A percentile compares a stretch with the other conserved stretches of the same genome.
Conservation (phyloP, 2,888 invertebrate species). For the Rosalia funebris region DNA sequence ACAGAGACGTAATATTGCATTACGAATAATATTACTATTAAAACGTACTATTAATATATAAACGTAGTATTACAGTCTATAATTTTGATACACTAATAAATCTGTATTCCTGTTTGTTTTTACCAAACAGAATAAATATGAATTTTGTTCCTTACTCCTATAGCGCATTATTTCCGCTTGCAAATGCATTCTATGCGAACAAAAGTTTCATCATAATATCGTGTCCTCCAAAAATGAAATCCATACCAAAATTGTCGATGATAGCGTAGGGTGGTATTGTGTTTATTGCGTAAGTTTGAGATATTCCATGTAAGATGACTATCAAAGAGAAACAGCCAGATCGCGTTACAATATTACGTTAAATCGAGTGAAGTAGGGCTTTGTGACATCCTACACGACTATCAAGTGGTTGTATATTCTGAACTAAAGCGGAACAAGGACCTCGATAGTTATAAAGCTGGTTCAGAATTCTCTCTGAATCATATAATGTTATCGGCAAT, state of each 20-base stretch:
- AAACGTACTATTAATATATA: too few species aligned
- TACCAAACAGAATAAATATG: too few species aligned
- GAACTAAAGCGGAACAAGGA: constrained; percentile 37
- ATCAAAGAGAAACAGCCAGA: constrained; percentile 49
- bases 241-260: constrained; percentile 11
- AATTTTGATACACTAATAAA: too few species aligned
- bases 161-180: too few species aligned
- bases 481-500: neutral
- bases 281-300: constrained; percentile 39
- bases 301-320: constrained; percentile 46
- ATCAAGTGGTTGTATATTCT: constrained; percentile 38
- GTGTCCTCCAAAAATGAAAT: neutral
- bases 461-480: constrained; percentile 18
- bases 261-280: constrained; percentile 3
- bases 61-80: too few species aligned
- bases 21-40: too few species aligned
- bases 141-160: too few species aligned
- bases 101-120: too few species aligned
- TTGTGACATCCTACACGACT: constrained; percentile 46
- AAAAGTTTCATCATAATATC: too few species aligned
- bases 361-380: constrained; percentile 49
- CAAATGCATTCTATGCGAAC: too few species aligned
- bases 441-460: constrained; percentile 24
- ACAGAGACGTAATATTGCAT: too few species aligned
- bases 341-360: constrained; percentile 51